Conservation (phyloP, 2,888 invertebrate genomes). For the Carcina quercana region DNA sequence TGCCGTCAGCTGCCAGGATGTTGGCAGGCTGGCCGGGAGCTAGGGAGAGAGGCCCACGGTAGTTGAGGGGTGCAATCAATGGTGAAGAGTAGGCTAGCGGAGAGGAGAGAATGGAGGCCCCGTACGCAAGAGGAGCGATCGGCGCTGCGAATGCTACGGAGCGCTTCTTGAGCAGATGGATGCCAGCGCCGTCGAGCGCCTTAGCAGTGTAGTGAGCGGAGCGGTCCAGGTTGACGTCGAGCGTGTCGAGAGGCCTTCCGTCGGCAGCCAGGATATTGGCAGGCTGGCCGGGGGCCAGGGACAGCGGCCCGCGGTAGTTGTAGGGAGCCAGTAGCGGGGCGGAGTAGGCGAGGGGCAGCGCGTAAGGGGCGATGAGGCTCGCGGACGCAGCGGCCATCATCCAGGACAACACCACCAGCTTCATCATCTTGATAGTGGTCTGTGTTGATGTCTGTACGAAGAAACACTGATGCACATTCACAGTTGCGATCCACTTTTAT, state of each 20-base stretch:
- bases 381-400: constrained; percentile 74
- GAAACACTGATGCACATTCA: constrained; percentile 47
- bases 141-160: constrained; percentile 26
- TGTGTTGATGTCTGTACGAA: constrained; percentile 48
- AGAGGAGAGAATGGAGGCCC: background rate
- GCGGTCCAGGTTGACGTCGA: constrained; percentile 62
- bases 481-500: constrained; percentile 37
- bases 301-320: constrained; percentile 56
- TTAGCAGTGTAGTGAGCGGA: constrained; percentile 56
- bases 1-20: constrained; percentile 54
- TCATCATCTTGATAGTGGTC: constrained; percentile 64
- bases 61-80: constrained; percentile 33
- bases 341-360: constrained; percentile 28
- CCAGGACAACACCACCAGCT: constrained; percentile 77
- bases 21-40: constrained; percentile 62
- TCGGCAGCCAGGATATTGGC: constrained; percentile 57
- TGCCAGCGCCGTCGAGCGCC: constrained; percentile 33
- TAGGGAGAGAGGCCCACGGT: constrained; percentile 54
- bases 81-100: constrained; percentile 8
- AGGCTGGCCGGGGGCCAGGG: constrained; percentile 62
- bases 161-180: constrained; percentile 43
- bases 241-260: constrained; percentile 59
- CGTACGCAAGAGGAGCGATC: constrained; percentile 17
- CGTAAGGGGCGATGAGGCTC: constrained; percentile 13
- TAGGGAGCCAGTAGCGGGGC: constrained; percentile 28